Evolutionary conservation across 2,888 invertebrate species (phyloP), one percentile per base, ranked within the genome.

Genomic region (Caprella mutica): DNA sequence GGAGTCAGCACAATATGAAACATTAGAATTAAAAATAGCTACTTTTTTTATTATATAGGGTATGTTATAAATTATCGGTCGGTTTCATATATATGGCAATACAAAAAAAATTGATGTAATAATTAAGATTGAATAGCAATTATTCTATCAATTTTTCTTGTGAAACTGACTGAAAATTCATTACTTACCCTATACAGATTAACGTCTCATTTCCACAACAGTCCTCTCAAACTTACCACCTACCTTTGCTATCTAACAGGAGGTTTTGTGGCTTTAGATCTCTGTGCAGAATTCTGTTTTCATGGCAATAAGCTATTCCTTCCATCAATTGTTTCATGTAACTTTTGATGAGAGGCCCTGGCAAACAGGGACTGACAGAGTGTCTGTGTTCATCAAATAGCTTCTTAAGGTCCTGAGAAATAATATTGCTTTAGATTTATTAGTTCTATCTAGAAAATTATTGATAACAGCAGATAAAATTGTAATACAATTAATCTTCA

Each of bases 241-340:
- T 27, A 61, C 56, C 63, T 58, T 48, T 57, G 9, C 51, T 51
- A 53, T 63, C 59, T 29, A 63, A 59, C 43, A 64, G 64, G 12
- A 64, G 58, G 24, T 64, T 64, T 44, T 64, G 64, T 14, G 64
- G 64, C 30, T 64, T 64, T 8, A 64, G 54, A 40, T 64, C 64
- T 21, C 65, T 53, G 73, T 96, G 96, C 50, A 96, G 76, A 65
- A 94, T 86, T 67, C 89, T 79, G 70, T 85, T 84, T 5, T 84
- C 81, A 72, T 97, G 97, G 71, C 96, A 91, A 74, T 87, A 93
- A 4, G 85, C 81, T 57, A 94, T 80, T 1, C 90, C 94, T 70
- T 86, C 83, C 51, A 87, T 74, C 69, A 96, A 80, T 76, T 97
- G 93, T 70, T 83, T 81, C 73, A 89, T 77, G 72, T 90, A 92